A percentile compares a stretch with the other conserved stretches of the same genome.
Conservation (phyloP, 2,113 vertebrate genomes). For the Halcyon senegalensis region DNA sequence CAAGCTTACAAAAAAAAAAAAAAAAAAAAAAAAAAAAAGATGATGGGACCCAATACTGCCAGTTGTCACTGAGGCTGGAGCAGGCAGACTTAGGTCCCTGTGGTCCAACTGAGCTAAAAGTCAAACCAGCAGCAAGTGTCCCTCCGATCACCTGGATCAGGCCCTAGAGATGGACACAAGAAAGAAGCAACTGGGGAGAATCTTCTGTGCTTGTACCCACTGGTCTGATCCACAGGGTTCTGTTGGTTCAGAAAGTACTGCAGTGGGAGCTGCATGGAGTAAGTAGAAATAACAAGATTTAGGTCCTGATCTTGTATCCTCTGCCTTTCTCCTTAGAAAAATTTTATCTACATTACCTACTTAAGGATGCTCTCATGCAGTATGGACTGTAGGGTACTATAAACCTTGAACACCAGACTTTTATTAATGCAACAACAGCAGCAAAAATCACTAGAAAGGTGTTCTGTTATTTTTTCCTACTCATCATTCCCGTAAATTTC, state of each 20-base stretch:
- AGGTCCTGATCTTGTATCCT: neutral
- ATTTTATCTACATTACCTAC: neutral
- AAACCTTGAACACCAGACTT: neutral
- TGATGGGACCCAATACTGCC: neutral
- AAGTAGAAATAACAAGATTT: neutral
- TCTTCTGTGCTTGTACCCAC: accelerated
- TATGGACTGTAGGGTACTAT: neutral
- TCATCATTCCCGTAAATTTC: neutral
- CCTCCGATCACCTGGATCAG: accelerated
- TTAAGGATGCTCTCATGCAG: neutral
- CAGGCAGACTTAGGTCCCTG: neutral
- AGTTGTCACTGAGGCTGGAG: neutral
- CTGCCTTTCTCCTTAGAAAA: neutral
- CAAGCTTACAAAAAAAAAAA: neutral
- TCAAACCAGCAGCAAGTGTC: neutral
- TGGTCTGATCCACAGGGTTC: accelerated
- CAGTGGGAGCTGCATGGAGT: neutral
- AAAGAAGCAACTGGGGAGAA: neutral
- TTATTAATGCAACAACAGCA: neutral
- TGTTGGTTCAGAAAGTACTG: neutral
- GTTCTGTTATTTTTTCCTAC: neutral
- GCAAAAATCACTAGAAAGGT: neutral
- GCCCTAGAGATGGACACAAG: neutral
- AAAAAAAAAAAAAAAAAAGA: neutral
- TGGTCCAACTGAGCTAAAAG: neutral